phyloP scores from a whole-genome alignment of 2,113 vertebrate species.

The Pseudopipra pipra region DNA sequence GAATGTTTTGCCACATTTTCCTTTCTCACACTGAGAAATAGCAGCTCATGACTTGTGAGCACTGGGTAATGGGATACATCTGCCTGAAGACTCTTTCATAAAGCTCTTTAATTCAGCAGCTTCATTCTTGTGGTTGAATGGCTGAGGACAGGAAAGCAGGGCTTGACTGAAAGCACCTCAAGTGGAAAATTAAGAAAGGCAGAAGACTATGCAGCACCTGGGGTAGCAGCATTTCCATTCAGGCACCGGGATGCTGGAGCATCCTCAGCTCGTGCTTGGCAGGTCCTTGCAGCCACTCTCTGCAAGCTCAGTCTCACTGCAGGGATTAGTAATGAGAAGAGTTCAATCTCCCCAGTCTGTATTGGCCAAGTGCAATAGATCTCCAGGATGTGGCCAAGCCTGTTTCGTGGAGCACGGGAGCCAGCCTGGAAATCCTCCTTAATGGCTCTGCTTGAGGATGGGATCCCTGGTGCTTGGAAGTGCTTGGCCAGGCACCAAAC shows the following conservation, averaged over 20 bases:
- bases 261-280: fast-evolving
- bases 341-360: not conserved
- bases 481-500: not conserved
- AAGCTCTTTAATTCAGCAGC: not conserved
- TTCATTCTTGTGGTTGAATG: not conserved
- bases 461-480: not conserved
- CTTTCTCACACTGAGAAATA: not conserved
- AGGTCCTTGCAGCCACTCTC: not conserved
- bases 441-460: not conserved
- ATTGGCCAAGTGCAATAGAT: not conserved
- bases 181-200: constrained; percentile 2
- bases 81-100: not conserved
- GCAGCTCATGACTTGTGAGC: not conserved
- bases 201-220: not conserved
- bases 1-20: not conserved
- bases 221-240: not conserved
- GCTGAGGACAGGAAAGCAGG: not conserved
- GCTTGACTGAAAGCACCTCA: not conserved
- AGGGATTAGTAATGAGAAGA: not conserved
- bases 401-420: not conserved
- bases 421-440: not conserved
- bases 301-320: not conserved
- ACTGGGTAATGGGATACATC: not conserved
- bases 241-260: not conserved
- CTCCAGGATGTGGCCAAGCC: not conserved